Conservation (phyloP, 2,113 vertebrate genomes). For the Urocitellus parryii region DNA sequence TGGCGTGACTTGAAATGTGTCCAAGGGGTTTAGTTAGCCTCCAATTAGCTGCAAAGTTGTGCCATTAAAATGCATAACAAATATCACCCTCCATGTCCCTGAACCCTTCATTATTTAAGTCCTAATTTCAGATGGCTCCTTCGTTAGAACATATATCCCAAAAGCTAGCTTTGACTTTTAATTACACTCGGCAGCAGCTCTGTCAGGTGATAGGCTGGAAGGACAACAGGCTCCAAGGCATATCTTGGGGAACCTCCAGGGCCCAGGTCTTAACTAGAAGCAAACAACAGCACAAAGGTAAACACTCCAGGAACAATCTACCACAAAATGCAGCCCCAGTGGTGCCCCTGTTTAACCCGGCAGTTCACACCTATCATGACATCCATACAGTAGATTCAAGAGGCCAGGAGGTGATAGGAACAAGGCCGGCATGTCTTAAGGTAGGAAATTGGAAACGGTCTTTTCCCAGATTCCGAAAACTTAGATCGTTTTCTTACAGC, state of each 20-base stretch:
- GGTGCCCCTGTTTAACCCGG: conserved; percentile 73
- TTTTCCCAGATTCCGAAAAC: conserved; percentile 28
- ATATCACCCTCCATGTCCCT: conserved; percentile 86
- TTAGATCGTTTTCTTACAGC: rapidly evolving
- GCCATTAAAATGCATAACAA: conserved; percentile 91
- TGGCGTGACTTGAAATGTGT: conserved; percentile 87
- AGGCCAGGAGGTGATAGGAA: neutral
- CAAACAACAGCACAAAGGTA: conserved; percentile 85
- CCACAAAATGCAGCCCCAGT: conserved; percentile 76
- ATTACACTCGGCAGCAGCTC: conserved; percentile 87
- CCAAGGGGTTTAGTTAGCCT: conserved; percentile 90
- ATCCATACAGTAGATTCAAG: conserved; percentile 53
- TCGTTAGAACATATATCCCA: conserved; percentile 85
- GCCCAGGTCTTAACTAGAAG: conserved; percentile 82
- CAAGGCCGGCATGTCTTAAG: neutral
- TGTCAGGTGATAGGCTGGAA: conserved; percentile 85
- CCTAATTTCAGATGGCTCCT: conserved; percentile 91
- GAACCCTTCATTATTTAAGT: conserved; percentile 91
- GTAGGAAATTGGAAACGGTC: conserved; percentile 21
- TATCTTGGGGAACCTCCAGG: conserved; percentile 72
- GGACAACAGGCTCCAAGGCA: conserved; percentile 81
- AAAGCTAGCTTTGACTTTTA: conserved; percentile 90
- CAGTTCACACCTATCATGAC: conserved; percentile 67
- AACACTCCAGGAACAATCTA: conserved; percentile 78
- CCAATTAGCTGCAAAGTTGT: conserved; percentile 92